Conservation (phyloP, 2,797 vertebrate species). For the Sebastes umbrosus region DNA sequence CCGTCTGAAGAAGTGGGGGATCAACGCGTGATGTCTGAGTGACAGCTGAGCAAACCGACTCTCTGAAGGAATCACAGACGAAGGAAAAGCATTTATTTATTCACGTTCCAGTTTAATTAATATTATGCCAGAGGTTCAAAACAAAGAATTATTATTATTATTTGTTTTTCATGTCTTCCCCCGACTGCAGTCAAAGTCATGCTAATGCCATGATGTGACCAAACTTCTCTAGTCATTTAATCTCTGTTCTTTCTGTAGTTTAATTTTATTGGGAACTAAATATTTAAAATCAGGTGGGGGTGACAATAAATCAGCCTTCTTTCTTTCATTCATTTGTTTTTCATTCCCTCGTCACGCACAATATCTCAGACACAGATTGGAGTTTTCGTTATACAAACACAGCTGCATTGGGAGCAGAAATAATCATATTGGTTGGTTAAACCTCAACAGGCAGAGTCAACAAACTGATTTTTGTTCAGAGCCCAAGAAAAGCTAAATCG, state of each 20-base stretch:
- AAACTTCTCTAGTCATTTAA: background rate
- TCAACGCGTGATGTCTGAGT: slow-evolving; percentile 6
- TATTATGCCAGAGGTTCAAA: slow-evolving; percentile 23
- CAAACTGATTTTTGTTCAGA: slow-evolving; percentile 22
- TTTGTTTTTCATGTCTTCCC: background rate
- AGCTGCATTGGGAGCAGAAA: slow-evolving; percentile 61
- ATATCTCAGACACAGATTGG: slow-evolving; percentile 58
- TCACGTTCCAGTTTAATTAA: slow-evolving; percentile 41
- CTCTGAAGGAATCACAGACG: slow-evolving; percentile 15
- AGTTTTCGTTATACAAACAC: slow-evolving; percentile 66
- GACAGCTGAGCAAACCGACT: slow-evolving; percentile 47
- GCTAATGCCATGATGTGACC: background rate
- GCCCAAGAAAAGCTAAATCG: slow-evolving; percentile 2
- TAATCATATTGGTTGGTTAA: slow-evolving; percentile 69
- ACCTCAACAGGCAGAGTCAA: slow-evolving; percentile 57
- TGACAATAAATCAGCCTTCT: slow-evolving; percentile 28
- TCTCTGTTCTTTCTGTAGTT: slow-evolving; percentile 26
- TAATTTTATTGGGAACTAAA: slow-evolving; percentile 40
- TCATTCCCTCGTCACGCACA: slow-evolving; percentile 50
- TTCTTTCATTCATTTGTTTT: slow-evolving; percentile 55
- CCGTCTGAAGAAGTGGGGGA: background rate
- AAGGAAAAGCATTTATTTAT: slow-evolving; percentile 20
- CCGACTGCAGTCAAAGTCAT: background rate
- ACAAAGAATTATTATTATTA: too few species aligned
- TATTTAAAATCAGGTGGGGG: slow-evolving; percentile 29